Evolutionary conservation across 2,113 vertebrate species (phyloP), one percentile per base, ranked within the genome.

Genomic region (Romanogobio albipinnatus): DNA sequence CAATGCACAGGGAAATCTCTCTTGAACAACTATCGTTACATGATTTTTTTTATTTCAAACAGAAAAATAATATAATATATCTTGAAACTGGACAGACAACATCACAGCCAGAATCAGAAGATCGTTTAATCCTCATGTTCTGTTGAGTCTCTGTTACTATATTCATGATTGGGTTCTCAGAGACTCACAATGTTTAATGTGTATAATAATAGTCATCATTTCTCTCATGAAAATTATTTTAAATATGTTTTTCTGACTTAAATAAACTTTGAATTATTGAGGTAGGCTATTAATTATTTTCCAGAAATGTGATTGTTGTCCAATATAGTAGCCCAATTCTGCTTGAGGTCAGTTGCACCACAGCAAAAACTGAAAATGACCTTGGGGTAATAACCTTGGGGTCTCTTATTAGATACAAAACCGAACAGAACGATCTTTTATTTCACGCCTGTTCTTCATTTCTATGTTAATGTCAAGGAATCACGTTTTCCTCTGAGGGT

Each of bases 391-490:
- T 29, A 29, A 29, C 10, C 43, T 43, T 39, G 9, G 53, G 17
- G 17, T n/a, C 9, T 43, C 33, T 47, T 74, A 47, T 47, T 73
- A 47, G 43, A 49, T 3, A n/a, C 70, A 15, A n/a, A 47, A 6
- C 11, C 13, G n/a, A 74, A 14, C 11, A 74, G 9, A 24, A 15
- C 66, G 14, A 45, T 14, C 1, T 47, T 78, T 53, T 56, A 17
- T 47, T 47, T 80, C 13, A 51, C 15, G 10, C 45, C 15, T 81
- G 39, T 33, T 33, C 58, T 49, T 81, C 15, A 81, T 80, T 80
- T 62, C 36, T 39, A 39, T 53, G 26, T 59, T 19, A 78, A 24
- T 5, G 53, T 56, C 45, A 62, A 47, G 36, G 22, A 79, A 64
- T 64, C 58, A 10, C 19, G 13, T 9, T 45, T 61, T 61, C 10